Conservation (phyloP, 2,797 vertebrate species). For the Gorsachius magnificus region DNA sequence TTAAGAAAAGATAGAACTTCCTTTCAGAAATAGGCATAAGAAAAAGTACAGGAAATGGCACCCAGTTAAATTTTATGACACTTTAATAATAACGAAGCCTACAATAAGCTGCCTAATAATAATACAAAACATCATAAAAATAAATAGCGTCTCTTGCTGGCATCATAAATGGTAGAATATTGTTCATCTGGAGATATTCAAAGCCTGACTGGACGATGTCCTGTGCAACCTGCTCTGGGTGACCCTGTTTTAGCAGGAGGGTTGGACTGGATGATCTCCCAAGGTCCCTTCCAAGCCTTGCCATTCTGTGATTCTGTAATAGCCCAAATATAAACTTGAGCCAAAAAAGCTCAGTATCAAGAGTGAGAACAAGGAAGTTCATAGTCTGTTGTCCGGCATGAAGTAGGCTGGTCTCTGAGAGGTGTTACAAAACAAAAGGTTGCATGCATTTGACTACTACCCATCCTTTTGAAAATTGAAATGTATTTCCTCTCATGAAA, state of each 20-base stretch:
- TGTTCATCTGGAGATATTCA: not conserved
- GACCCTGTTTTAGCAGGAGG: too few relatives aligned
- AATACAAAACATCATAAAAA: not conserved
- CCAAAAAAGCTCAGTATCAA: not conserved
- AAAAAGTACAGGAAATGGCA: conserved; percentile 38
- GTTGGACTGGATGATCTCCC: too few relatives aligned
- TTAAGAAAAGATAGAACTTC: not conserved
- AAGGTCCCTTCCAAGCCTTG: too few relatives aligned
- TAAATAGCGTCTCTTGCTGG: not conserved
- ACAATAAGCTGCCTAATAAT: not conserved
- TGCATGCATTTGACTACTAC: not conserved
- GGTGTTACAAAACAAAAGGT: not conserved
- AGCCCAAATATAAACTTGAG: not conserved
- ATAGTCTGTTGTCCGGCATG: not conserved
- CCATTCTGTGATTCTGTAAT: too few relatives aligned
- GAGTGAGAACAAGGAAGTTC: not conserved
- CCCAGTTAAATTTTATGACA: conserved; percentile 20
- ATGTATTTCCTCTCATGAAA: not conserved
- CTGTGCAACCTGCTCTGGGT: too few relatives aligned
- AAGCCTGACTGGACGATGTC: too few relatives aligned
- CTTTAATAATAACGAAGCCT: not conserved
- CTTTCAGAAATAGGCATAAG: not conserved
- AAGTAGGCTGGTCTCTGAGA: not conserved
- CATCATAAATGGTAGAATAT: not conserved
- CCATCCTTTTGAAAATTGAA: not conserved